Evolutionary conservation across 2,888 invertebrate species (phyloP), one percentile per base, ranked within the genome.

Genomic region (Melieria crassipennis): DNA sequence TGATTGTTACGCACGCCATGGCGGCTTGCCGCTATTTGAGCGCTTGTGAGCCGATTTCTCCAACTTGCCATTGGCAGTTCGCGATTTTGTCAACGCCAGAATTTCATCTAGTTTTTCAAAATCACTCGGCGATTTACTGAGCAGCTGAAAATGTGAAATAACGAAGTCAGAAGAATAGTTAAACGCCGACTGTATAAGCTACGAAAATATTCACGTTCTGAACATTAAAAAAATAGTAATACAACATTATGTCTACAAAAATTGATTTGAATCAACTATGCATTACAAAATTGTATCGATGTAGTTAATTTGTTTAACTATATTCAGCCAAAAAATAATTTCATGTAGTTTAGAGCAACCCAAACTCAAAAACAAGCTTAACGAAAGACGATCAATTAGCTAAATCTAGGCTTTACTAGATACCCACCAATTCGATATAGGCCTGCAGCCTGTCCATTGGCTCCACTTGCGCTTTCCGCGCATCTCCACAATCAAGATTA

Each of bases 61-160:
- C 52, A 76, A 72, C 62, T 73, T 79, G 6, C 73, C 76, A 64
- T 70, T 76, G 43, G 71, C 13, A 72, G 78, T 48, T 50, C 74
- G 74, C n/a, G 73, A 69, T 64, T 81, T 79, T 43, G 79, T 73
- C 48, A 82, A 69, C 6, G 81, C 77, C 10, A 86, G 77, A 42
- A 86, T 82, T 74, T 83, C 80, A 61, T 86, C 83, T 4, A 87
- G 78, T 66, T 83, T 82, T 72, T 87, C 86, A 56, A 85, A 80
- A 73, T 87, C 86, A 70, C 83, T 80, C 3, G 89, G 88, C 0
- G 89, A 88, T 79, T 90, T 90, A 16, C 88, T 88, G 13, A 91
- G 82, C 10, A 90, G 81, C 89, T 89, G 83, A 0, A 76, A 75
- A 68, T 9, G 50, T 61, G 10, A 13, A 56, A 7, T 50, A 46